phyloP scores from a whole-genome alignment of 1,140 invertebrate genomes.

The Nasonia longicornis region DNA sequence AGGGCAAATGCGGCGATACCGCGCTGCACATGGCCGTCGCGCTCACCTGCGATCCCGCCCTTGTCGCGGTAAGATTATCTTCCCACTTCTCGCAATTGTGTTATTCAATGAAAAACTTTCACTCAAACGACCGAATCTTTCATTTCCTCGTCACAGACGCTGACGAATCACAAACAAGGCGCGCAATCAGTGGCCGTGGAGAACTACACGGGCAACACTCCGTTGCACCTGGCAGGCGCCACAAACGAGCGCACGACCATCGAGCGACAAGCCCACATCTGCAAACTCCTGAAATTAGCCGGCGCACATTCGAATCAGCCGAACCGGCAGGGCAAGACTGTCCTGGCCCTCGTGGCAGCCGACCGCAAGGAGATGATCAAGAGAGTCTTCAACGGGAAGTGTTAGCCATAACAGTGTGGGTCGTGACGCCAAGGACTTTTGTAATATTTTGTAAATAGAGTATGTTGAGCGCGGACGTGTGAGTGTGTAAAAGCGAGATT shows the following conservation, averaged over 20 bases:
- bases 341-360: constrained; percentile 48
- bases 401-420: background rate
- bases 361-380: constrained; percentile 52
- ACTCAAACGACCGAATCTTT: no score
- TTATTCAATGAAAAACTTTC: no score
- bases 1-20: constrained; percentile 55
- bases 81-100: no score
- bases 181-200: constrained; percentile 50
- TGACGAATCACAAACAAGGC: constrained; percentile 10
- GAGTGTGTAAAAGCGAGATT: no score
- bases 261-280: constrained; percentile 54
- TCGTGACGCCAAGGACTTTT: background rate
- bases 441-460: constrained; percentile 41
- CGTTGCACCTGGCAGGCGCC: constrained; percentile 53
- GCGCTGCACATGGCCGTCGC: constrained; percentile 58
- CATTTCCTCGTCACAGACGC: background rate
- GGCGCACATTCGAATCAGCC: constrained; percentile 50
- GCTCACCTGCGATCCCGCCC: constrained; percentile 52
- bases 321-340: constrained; percentile 54
- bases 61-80: constrained; percentile 55
- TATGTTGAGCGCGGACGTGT: background rate
- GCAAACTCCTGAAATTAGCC: constrained; percentile 49
- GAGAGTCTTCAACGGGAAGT: constrained; percentile 46
- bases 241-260: constrained; percentile 47
- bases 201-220: constrained; percentile 56